Evolutionary conservation across 2,888 invertebrate species (phyloP), one percentile per base, ranked within the genome.

Genomic region (Eledone cirrhosa): DNA sequence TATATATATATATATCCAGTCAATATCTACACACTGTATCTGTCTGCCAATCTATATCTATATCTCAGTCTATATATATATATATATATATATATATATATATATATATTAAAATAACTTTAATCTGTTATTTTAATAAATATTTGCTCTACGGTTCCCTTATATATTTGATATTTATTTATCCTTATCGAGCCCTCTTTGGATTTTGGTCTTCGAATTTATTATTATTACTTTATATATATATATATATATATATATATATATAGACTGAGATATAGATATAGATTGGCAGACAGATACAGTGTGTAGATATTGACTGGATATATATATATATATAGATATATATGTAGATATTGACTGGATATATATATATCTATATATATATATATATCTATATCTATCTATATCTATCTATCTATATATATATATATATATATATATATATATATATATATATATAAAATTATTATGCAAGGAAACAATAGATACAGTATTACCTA

Each of bases 341-440:
- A n/a, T n/a, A n/a, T n/a, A n/a, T n/a, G n/a, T n/a, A n/a, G n/a
- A n/a, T n/a, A n/a, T n/a, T n/a, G n/a, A n/a, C 5, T 53, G 53
- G n/a, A 65, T 65, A 65, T 65, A 65, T 65, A 65, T 65, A 65
- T 65, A 65, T 65, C 24, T 65, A 65, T 65, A 65, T 65, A 65
- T 65, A 65, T 65, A 65, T 65, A 65, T 65, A 65, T 65, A 65
- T 65, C 24, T 24, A 65, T 65, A 65, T 65, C 24, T 65, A 65
- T 65, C 24, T 65, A 65, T 65, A 65, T 65, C 24, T 65, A 65
- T 65, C 24, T 65, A 65, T 65, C 24, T 65, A 24, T 65, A 24
- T 65, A 24, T 65, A 24, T 65, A 24, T 65, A 16, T 65, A 4
- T 65, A 16, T 47, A 19, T 48, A 11, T 76, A 47, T n/a, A 22